phyloP scores from a whole-genome alignment of 2,113 vertebrate species.

The Choloepus hoffmanni region DNA sequence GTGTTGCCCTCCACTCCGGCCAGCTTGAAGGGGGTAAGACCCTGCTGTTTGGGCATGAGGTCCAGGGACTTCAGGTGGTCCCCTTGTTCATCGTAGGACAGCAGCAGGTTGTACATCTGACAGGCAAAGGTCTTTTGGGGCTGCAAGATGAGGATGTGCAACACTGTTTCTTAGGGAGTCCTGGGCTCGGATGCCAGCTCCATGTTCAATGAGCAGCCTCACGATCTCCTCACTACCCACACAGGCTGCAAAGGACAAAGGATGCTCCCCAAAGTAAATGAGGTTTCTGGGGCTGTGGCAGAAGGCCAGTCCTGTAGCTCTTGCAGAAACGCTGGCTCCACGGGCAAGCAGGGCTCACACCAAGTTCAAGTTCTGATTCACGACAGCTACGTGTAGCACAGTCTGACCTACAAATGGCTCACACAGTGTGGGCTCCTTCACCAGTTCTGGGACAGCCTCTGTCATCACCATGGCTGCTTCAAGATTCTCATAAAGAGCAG shows the following conservation, averaged over 20 bases:
- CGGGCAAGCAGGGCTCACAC: slow-evolving; percentile 90
- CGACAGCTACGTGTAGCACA: slow-evolving; percentile 93
- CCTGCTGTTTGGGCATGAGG: slow-evolving; percentile 90
- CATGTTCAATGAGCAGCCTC: slow-evolving; percentile 92
- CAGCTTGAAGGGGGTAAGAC: slow-evolving; percentile 95
- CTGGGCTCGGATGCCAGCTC: slow-evolving; percentile 94
- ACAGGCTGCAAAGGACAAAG: slow-evolving; percentile 95
- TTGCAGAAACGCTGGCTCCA: slow-evolving; percentile 89
- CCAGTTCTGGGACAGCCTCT: slow-evolving; percentile 93
- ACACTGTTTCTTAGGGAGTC: slow-evolving; percentile 95
- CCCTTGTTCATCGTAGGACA: slow-evolving; percentile 88
- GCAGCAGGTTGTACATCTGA: slow-evolving; percentile 92
- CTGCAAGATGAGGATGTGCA: slow-evolving; percentile 94
- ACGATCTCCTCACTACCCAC: slow-evolving; percentile 94
- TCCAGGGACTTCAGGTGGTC: slow-evolving; percentile 89
- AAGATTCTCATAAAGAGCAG: slow-evolving; percentile 91
- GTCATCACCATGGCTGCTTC: slow-evolving; percentile 92
- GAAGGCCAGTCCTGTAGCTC: slow-evolving; percentile 94
- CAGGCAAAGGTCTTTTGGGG: slow-evolving; percentile 93
- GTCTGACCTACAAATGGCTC: slow-evolving; percentile 95
- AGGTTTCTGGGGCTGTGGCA: slow-evolving; percentile 86
- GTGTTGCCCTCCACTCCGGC: slow-evolving; percentile 95
- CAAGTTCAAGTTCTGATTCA: slow-evolving; percentile 93
- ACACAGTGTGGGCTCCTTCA: slow-evolving; percentile 95
- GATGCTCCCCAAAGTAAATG: slow-evolving; percentile 92